Evolutionary conservation across 2,113 vertebrate species (phyloP).

Genomic region (Nanger granti): DNA sequence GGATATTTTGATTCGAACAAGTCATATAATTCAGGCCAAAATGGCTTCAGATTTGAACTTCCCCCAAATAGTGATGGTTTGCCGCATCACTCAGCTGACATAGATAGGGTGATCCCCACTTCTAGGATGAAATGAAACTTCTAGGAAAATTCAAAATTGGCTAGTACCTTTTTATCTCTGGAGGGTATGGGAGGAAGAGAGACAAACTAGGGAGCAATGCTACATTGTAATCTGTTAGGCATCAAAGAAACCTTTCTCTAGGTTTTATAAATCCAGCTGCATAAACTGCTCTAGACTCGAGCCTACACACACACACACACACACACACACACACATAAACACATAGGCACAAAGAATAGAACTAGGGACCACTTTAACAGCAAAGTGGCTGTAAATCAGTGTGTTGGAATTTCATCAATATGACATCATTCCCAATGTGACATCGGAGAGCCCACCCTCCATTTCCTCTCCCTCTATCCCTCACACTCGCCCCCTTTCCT

Average conservation of each 20-base stretch:
- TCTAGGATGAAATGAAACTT: neutral
- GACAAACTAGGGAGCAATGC: accelerated
- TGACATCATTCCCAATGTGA: constrained; percentile 77
- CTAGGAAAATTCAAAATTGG: neutral
- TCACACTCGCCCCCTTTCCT: constrained; percentile 52
- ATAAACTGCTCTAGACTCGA: constrained; percentile 48
- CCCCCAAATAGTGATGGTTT: neutral
- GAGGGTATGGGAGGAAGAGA: neutral
- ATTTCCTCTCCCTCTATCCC: constrained; percentile 24
- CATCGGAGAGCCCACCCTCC: constrained; percentile 57
- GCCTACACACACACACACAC: neutral
- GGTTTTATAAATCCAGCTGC: constrained; percentile 56
- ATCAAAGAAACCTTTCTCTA: constrained; percentile 41
- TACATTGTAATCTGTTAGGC: constrained; percentile 20
- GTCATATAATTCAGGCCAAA: neutral
- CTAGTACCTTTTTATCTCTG: neutral
- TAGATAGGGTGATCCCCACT: neutral
- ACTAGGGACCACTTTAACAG: constrained; percentile 59
- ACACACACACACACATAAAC: neutral
- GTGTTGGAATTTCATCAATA: constrained; percentile 70
- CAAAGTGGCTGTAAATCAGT: constrained; percentile 58
- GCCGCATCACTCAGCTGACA: neutral
- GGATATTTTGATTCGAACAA: neutral
- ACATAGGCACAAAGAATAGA: neutral
- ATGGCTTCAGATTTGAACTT: neutral